phyloP scores from a whole-genome alignment of 2,797 vertebrate genomes.

The Crax fasciolata region DNA sequence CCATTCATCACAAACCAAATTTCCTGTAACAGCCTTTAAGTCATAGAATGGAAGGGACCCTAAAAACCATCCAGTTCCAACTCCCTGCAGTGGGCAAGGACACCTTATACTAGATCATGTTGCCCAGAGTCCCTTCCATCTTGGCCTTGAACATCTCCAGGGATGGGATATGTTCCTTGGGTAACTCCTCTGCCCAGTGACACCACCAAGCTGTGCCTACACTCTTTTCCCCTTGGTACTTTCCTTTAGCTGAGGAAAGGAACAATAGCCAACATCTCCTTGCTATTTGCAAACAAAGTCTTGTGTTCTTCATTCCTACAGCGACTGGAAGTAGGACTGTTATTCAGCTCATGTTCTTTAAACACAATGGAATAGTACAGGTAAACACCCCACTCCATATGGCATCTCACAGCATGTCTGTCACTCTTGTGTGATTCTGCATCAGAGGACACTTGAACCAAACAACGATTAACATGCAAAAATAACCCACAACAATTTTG shows the following conservation, averaged over 20 bases:
- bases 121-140: background rate
- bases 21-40: background rate
- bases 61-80: background rate
- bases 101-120: background rate
- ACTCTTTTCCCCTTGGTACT: background rate
- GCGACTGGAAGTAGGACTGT: background rate
- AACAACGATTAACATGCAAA: background rate
- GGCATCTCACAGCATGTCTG: background rate
- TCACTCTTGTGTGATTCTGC: background rate
- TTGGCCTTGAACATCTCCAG: background rate
- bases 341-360: background rate
- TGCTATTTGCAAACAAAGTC: background rate
- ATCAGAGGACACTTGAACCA: background rate
- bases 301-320: fast-evolving
- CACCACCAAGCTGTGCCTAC: background rate
- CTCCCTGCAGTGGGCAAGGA: background rate
- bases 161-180: background rate
- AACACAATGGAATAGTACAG: background rate
- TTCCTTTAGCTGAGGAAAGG: too few relatives aligned
- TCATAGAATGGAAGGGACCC: background rate
- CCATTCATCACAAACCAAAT: background rate
- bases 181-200: background rate
- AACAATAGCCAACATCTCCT: background rate
- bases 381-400: background rate
- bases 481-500: background rate